These are phyloP conservation scores for Bombyx mori DNA, from an alignment of 1,140 invertebrate genomes.

Conservation along the genomic window ASM3026992v2 NC_085111.1:9799501-9800000, in stretches of 20 bases:
- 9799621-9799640: conserved; percentile 19
- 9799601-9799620: conserved; percentile 32
- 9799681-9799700: not conserved
- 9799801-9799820: conserved; percentile 14
- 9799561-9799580: conserved; percentile 22
- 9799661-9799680: not conserved
- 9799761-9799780: conserved; percentile 17
- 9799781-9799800: conserved; percentile 16
- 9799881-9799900: too few species aligned
- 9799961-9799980: too few species aligned
- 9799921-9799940: too few species aligned
- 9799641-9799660: conserved; percentile 12
- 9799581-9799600: conserved; percentile 42
- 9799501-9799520: conserved; percentile 26
- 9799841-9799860: too few species aligned
- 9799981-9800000: too few species aligned
- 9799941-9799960: too few species aligned
- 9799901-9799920: too few species aligned
- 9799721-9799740: not conserved
- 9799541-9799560: conserved; percentile 34
- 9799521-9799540: conserved; percentile 34
- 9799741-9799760: conserved; percentile 13
- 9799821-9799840: conserved; percentile 2
- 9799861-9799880: too few species aligned
- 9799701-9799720: not conserved